phyloP scores from a whole-genome alignment of 2,113 vertebrate genomes.

The Ailuropoda melanoleuca region DNA sequence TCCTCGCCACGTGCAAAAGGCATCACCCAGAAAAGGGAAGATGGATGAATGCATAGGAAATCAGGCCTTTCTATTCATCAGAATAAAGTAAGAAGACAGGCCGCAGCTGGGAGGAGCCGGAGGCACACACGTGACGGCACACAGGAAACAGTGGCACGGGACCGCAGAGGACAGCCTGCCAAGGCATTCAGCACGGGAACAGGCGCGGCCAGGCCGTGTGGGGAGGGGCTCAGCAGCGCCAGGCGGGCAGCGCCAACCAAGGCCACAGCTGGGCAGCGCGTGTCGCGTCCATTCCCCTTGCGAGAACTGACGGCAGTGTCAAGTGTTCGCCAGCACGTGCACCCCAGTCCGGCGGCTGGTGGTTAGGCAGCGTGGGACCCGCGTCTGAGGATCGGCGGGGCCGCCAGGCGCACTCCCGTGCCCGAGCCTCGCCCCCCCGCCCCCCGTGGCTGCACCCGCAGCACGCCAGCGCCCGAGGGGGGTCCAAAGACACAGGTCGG shows the following conservation, averaged over 20 bases:
- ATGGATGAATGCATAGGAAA: background rate
- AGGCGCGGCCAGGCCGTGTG: fast-evolving
- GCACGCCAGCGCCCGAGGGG: background rate
- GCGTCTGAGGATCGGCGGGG: background rate
- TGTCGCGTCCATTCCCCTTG: fast-evolving
- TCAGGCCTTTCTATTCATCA: background rate
- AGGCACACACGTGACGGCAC: no score
- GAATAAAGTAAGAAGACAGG: background rate
- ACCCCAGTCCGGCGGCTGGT: background rate
- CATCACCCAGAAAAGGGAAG: background rate
- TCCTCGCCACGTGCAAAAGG: background rate
- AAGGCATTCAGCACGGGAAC: background rate
- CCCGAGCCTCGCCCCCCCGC: background rate
- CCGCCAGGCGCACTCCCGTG: fast-evolving
- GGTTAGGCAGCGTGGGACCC: fast-evolving
- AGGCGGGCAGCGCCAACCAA: fast-evolving
- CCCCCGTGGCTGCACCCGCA: background rate
- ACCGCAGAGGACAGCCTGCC: fast-evolving
- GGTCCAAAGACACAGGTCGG: background rate
- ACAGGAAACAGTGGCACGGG: background rate
- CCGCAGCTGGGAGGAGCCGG: fast-evolving
- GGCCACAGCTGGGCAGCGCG: fast-evolving
- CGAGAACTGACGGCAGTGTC: background rate
- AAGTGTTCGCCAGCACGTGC: no score
- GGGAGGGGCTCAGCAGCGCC: fast-evolving